These are phyloP conservation scores for Paelopatides confundens DNA, from an alignment of 53 echinoderm and acorn worm species.

Conservation along the genomic window DNA sequence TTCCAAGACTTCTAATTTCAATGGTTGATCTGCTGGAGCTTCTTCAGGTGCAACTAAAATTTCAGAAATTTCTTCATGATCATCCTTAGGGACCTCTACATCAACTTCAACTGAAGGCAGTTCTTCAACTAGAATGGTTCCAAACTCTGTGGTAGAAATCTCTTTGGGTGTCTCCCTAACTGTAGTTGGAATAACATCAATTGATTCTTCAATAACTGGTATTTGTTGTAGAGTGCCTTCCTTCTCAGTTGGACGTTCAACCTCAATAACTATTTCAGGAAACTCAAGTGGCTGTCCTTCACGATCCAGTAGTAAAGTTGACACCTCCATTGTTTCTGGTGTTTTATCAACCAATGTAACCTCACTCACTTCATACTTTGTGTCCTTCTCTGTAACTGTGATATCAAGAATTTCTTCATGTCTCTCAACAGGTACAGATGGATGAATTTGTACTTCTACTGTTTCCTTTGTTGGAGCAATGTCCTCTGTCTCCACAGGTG, in stretches of 20 bases:
- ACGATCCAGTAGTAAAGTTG: constrained; percentile 16
- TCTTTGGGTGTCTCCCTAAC: not conserved
- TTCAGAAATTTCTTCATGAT: constrained; percentile 67
- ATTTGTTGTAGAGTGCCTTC: not conserved
- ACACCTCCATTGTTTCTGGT: not conserved
- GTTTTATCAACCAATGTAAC: not conserved
- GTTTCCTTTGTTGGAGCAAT: constrained; percentile 11
- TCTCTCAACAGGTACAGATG: not conserved
- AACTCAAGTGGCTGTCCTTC: constrained; percentile 43
- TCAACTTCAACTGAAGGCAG: not conserved
- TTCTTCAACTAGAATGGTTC: not conserved
- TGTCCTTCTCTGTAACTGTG: not conserved
- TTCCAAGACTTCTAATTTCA: constrained; percentile 40
- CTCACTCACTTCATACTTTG: not conserved
- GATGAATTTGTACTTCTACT: constrained; percentile 18
- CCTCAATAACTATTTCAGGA: constrained; percentile 47
- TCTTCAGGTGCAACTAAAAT: constrained; percentile 62
- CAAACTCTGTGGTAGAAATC: constrained; percentile 26
- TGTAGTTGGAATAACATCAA: not conserved
- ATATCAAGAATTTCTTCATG: constrained; percentile 12
- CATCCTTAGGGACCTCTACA: not conserved
- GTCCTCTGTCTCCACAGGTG: constrained; percentile 12
- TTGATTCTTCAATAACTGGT: constrained; percentile 4
- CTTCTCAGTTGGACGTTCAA: constrained; percentile 29
- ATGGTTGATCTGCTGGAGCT: constrained; percentile 33